Conservation (phyloP, 1,140 invertebrate genomes). For the Vanessa atalanta region DNA sequence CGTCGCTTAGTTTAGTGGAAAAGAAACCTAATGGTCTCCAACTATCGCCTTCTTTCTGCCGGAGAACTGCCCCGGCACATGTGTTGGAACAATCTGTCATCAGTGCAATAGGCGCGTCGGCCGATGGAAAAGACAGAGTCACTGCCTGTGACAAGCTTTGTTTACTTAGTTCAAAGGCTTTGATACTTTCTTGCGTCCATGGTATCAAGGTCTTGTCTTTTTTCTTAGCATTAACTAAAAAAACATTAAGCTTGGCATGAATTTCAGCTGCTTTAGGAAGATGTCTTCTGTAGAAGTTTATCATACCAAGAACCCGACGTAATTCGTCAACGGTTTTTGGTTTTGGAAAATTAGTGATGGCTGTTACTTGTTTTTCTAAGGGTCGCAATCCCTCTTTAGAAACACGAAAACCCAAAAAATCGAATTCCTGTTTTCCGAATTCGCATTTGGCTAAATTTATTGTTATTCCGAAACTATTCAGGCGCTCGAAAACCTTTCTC, state of each 20-base stretch:
- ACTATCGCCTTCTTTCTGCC: constrained; percentile 6
- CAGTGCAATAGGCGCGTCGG: background rate
- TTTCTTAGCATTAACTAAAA: background rate
- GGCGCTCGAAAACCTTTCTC: constrained; percentile 5
- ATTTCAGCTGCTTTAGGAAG: background rate
- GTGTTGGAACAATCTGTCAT: constrained; percentile 15
- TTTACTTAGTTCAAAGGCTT: background rate
- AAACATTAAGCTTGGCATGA: background rate
- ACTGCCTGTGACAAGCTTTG: too few relatives aligned
- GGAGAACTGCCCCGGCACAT: constrained; percentile 12
- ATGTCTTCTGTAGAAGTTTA: background rate
- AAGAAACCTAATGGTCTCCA: background rate
- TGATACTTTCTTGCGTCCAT: background rate
- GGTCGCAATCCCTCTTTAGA: constrained; percentile 1
- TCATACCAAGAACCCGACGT: background rate
- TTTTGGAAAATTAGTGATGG: constrained; percentile 8
- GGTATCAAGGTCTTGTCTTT: background rate
- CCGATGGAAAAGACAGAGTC: too few relatives aligned
- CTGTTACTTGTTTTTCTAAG: background rate
- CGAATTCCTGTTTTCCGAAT: background rate
- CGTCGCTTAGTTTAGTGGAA: background rate
- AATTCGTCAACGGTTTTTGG: constrained; percentile 4
- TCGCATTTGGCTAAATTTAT: too few relatives aligned
- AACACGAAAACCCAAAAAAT: constrained; percentile 9
- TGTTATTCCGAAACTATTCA: background rate